These are phyloP conservation scores for Luscinia megarhynchos DNA, from an alignment of 2,797 vertebrate species.

Conservation along the genomic window DNA sequence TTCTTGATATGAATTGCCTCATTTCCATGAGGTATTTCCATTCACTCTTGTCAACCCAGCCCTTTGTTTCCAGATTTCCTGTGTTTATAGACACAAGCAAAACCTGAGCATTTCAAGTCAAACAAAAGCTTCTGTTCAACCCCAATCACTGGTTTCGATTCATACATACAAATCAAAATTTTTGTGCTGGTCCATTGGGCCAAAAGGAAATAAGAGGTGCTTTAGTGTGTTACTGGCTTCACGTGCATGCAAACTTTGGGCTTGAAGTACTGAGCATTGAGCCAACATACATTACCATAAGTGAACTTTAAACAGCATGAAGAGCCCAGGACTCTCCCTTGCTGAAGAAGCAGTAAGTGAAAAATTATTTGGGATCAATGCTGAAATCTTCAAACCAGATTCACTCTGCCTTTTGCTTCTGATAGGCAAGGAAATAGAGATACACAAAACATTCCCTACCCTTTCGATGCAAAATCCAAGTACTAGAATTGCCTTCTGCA, in stretches of 20 bases:
- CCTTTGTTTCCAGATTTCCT: background rate
- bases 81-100: background rate
- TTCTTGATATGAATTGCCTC: background rate
- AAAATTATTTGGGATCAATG: background rate
- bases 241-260: background rate
- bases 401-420: background rate
- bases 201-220: background rate
- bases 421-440: background rate
- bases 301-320: background rate
- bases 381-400: background rate
- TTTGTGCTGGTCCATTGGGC: background rate
- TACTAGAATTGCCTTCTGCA: background rate
- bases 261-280: background rate
- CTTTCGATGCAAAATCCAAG: background rate
- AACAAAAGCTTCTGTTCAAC: background rate
- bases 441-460: background rate
- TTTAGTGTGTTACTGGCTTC: background rate
- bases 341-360: background rate
- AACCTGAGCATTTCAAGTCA: background rate
- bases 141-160: background rate
- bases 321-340: background rate
- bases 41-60: background rate
- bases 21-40: background rate
- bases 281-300: background rate
- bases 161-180: background rate